Percentiles rank a stretch among this genome's conserved stretches.
These are phyloP conservation scores for Lacanobia oleracea DNA, from an alignment of 2,888 invertebrate genomes.

Conservation along the genomic window DNA sequence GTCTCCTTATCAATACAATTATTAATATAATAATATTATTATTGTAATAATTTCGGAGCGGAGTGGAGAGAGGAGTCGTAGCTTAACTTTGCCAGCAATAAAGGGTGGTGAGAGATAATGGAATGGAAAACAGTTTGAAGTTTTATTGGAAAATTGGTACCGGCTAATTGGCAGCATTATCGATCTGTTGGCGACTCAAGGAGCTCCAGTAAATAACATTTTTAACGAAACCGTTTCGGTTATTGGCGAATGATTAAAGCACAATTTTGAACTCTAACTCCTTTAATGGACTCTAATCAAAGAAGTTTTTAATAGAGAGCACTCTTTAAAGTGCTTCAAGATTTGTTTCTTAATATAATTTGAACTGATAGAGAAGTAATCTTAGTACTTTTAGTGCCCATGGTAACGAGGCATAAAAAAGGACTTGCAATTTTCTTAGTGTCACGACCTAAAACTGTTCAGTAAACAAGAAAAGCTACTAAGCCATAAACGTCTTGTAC, in stretches of 20 bases:
- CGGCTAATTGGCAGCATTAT: conserved; percentile 90
- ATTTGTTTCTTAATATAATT: conserved; percentile 69
- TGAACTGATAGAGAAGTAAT: conserved; percentile 53
- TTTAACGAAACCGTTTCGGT: conserved; percentile 74
- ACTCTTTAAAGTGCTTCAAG: conserved; percentile 67
- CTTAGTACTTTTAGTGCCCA: conserved; percentile 20
- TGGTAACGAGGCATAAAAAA: conserved; percentile 18
- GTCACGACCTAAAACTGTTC: not conserved
- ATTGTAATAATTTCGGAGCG: conserved; percentile 90
- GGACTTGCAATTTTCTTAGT: conserved; percentile 14
- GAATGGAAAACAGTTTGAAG: conserved; percentile 91
- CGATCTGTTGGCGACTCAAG: conserved; percentile 84
- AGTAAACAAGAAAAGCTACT: not conserved
- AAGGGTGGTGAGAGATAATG: conserved; percentile 90
- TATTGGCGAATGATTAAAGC: conserved; percentile 67
- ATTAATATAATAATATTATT: conserved; percentile 91
- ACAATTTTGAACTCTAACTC: conserved; percentile 69
- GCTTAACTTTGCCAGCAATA: conserved; percentile 90
- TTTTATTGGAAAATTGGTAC: conserved; percentile 90
- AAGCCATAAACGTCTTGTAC: not conserved
- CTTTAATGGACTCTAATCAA: conserved; percentile 68
- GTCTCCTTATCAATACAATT: conserved; percentile 91
- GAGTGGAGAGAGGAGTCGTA: conserved; percentile 86
- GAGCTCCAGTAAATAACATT: conserved; percentile 76
- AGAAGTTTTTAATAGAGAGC: conserved; percentile 69